phyloP scores from a whole-genome alignment of 53 echinoderm and acorn worm genomes.

The Zoroaster sp. region DNA sequence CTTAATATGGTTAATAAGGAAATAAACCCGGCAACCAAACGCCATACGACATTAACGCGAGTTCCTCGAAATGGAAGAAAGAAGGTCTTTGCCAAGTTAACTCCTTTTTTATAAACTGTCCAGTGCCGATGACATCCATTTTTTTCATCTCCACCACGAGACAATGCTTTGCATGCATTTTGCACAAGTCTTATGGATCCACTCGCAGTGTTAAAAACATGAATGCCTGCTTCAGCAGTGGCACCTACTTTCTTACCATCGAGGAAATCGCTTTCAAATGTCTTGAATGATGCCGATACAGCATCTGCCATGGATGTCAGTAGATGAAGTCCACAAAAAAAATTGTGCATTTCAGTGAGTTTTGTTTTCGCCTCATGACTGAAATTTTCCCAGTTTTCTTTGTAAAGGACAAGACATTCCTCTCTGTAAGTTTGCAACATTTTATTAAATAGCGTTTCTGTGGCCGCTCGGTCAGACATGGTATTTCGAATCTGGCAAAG shows the following conservation, averaged over 20 bases:
- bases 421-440: constrained; percentile 23
- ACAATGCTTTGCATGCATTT: constrained; percentile 52
- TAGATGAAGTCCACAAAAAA: constrained; percentile 56
- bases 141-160: constrained; percentile 53
- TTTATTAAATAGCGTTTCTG: constrained; percentile 29
- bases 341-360: constrained; percentile 45
- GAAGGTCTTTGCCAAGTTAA: neutral
- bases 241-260: constrained; percentile 49
- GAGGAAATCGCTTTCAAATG: constrained; percentile 23
- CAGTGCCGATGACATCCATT: constrained; percentile 35
- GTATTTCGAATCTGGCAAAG: constrained; percentile 47
- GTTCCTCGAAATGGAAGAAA: constrained; percentile 40
- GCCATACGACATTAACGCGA: constrained; percentile 53
- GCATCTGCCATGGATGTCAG: constrained; percentile 64
- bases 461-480: constrained; percentile 51
- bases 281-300: constrained; percentile 27
- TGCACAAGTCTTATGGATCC: constrained; percentile 41
- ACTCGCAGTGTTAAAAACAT: constrained; percentile 54
- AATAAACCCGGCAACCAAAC: constrained; percentile 55
- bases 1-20: constrained; percentile 36
- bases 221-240: constrained; percentile 29
- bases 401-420: constrained; percentile 35
- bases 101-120: constrained; percentile 38
- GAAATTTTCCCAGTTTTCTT: constrained; percentile 28
- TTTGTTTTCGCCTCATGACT: constrained; percentile 18